A percentile compares a stretch with the other conserved stretches of the same genome.
These are phyloP conservation scores for Meganola albula DNA, from an alignment of 2,888 invertebrate species.

Conservation along the genomic window DNA sequence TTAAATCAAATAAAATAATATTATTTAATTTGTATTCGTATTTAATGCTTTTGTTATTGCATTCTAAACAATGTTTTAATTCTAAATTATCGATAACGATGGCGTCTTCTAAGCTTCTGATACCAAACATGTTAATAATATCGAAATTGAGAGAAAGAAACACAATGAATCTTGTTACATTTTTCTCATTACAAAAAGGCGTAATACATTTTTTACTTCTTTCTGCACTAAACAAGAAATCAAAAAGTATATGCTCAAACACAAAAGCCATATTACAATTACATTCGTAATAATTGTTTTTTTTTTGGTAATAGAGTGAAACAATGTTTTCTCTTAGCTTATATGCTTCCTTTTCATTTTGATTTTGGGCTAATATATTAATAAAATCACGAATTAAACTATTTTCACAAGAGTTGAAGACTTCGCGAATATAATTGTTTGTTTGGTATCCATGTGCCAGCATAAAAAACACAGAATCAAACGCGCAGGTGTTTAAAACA, in stretches of 20 bases:
- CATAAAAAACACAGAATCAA: slow-evolving; percentile 13
- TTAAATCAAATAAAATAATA: slow-evolving; percentile 5
- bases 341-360: slow-evolving; percentile 11
- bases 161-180: slow-evolving; percentile 10
- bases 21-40: slow-evolving; percentile 11
- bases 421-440: slow-evolving; percentile 10
- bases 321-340: slow-evolving; percentile 10
- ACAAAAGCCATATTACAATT: slow-evolving; percentile 15
- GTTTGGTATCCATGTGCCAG: slow-evolving; percentile 12
- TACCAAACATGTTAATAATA: slow-evolving; percentile 3
- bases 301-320: slow-evolving; percentile 9
- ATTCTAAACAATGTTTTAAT: slow-evolving; percentile 3
- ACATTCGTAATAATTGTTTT: slow-evolving; percentile 12
- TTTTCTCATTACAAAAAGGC: slow-evolving; percentile 10
- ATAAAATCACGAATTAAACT: slow-evolving; percentile 12
- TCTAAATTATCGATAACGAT: slow-evolving; percentile 2
- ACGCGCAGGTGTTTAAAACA: slow-evolving; percentile 12
- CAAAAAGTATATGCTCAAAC: slow-evolving; percentile 10
- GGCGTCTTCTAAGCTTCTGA: slow-evolving; percentile 4
- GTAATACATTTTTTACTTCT: slow-evolving; percentile 11
- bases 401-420: slow-evolving; percentile 8
- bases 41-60: slow-evolving; percentile 7
- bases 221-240: slow-evolving; percentile 9
- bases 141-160: slow-evolving; percentile 5
- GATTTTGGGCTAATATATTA: slow-evolving; percentile 11